These are phyloP conservation scores for Rhinichthys klamathensis DNA, from an alignment of 2,113 vertebrate genomes.

Conservation along the genomic window DNA sequence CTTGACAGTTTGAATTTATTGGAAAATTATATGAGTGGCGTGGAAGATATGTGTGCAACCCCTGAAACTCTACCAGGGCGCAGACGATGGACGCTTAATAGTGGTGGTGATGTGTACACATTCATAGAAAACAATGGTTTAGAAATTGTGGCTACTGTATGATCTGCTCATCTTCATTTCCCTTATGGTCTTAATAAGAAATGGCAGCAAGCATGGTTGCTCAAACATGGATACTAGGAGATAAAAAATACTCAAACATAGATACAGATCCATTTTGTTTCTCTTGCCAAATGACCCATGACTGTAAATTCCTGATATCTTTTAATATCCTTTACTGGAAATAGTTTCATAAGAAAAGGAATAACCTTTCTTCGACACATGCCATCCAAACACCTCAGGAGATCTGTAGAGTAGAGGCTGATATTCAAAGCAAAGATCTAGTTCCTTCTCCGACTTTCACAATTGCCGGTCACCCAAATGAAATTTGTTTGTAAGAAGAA, in stretches of 20 bases:
- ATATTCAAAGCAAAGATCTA: neutral
- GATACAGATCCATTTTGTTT: neutral
- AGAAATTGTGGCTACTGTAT: neutral
- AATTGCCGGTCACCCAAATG: neutral
- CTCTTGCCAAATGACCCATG: slow-evolving; percentile 27
- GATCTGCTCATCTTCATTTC: neutral
- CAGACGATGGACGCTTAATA: neutral
- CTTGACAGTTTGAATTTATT: too few relatives aligned
- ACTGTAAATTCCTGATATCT: slow-evolving; percentile 31
- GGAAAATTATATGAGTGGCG: too few relatives aligned
- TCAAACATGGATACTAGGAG: neutral
- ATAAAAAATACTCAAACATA: neutral
- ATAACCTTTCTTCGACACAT: neutral
- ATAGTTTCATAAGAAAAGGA: slow-evolving; percentile 21
- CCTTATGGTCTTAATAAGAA: neutral
- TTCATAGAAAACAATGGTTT: neutral
- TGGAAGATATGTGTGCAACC: too few relatives aligned
- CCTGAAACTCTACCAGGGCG: neutral
- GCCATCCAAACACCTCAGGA: slow-evolving; percentile 27
- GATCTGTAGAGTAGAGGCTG: neutral
- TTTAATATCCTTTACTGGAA: slow-evolving; percentile 32
- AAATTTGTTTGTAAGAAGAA: neutral
- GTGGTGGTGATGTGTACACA: neutral
- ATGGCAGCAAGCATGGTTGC: neutral
- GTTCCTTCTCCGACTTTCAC: neutral